phyloP scores from a whole-genome alignment of 2,888 invertebrate genomes.

The Melieria omissa region DNA sequence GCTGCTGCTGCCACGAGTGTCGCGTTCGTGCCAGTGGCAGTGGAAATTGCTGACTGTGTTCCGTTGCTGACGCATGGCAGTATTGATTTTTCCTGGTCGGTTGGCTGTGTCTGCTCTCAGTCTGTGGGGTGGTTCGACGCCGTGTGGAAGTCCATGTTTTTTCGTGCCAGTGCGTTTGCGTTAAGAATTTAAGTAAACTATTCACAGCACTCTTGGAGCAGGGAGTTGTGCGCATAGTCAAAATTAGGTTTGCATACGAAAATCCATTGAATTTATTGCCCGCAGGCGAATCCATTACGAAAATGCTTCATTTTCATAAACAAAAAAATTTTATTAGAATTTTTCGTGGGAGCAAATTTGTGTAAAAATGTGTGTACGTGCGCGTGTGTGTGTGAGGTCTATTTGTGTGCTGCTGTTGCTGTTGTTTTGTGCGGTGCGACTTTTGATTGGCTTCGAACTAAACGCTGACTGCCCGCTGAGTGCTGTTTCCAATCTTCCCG shows the following conservation, averaged over 20 bases:
- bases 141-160: slow-evolving; percentile 49
- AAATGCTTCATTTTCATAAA: no score
- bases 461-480: no score
- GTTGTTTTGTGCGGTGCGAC: no score
- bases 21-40: slow-evolving; percentile 35
- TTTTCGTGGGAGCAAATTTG: no score
- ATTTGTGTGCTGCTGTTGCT: no score
- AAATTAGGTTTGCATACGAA: not conserved
- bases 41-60: slow-evolving; percentile 19
- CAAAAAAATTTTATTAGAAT: no score
- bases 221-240: slow-evolving; percentile 23
- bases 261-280: no score
- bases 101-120: slow-evolving; percentile 46
- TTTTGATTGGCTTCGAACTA: no score
- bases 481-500: no score
- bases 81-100: slow-evolving; percentile 57
- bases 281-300: no score
- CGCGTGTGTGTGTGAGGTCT: no score
- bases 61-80: slow-evolving; percentile 56
- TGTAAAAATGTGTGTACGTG: no score
- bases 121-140: slow-evolving; percentile 61
- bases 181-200: slow-evolving; percentile 45
- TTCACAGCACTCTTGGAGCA: slow-evolving; percentile 29
- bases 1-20: slow-evolving; percentile 5
- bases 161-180: slow-evolving; percentile 46